phyloP scores from a whole-genome alignment of 2,888 invertebrate species.

The Plusia festucae region DNA sequence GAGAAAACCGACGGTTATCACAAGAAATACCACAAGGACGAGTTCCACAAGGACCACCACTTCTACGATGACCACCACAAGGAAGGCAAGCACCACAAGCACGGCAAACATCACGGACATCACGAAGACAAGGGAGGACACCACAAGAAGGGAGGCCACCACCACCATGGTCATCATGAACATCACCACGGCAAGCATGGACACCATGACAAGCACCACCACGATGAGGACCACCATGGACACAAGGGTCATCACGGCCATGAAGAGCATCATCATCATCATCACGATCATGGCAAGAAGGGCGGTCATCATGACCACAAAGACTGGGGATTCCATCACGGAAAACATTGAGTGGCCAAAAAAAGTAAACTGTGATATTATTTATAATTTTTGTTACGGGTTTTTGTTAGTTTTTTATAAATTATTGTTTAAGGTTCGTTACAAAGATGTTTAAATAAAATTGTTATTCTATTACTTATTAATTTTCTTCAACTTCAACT shows the following conservation, averaged over 20 bases:
- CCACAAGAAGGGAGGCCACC: slow-evolving; percentile 86
- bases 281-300: slow-evolving; percentile 86
- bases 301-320: slow-evolving; percentile 84
- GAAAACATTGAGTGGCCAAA: slow-evolving; percentile 80
- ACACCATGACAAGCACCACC: slow-evolving; percentile 84
- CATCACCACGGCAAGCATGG: slow-evolving; percentile 84
- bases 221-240: slow-evolving; percentile 84
- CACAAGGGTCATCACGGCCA: slow-evolving; percentile 87
- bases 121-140: slow-evolving; percentile 81
- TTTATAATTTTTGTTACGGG: slow-evolving; percentile 66
- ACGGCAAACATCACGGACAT: slow-evolving; percentile 84
- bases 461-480: slow-evolving; percentile 27
- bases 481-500: slow-evolving; percentile 11
- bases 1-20: slow-evolving; percentile 84
- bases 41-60: slow-evolving; percentile 86
- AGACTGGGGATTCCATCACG: slow-evolving; percentile 85
- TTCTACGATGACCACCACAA: slow-evolving; percentile 85
- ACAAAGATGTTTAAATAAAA: slow-evolving; percentile 51
- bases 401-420: slow-evolving; percentile 70
- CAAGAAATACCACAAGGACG: slow-evolving; percentile 86
- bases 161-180: slow-evolving; percentile 83
- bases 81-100: slow-evolving; percentile 86
- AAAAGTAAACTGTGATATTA: slow-evolving; percentile 75
- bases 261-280: slow-evolving; percentile 84
- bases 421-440: slow-evolving; percentile 60